A percentile compares a stretch with the other conserved stretches of the same genome.
Evolutionary conservation across 2,113 vertebrate genomes (phyloP).

Genomic region (Myocastor coypus): DNA sequence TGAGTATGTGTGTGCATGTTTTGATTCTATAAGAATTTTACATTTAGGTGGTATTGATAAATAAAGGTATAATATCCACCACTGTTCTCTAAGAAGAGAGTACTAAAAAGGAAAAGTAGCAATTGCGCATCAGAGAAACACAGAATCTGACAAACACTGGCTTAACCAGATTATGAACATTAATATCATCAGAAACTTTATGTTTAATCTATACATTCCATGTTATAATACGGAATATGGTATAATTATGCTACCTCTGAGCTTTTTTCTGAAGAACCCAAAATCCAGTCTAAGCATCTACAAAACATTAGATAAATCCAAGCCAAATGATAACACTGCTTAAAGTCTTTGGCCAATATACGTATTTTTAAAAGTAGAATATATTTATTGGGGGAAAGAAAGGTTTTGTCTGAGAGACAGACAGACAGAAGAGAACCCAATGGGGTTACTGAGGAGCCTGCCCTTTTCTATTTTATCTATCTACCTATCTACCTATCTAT

Average conservation of each 20-base stretch:
- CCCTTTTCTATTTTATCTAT: no score
- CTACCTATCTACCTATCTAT: no score
- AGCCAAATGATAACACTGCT: not conserved
- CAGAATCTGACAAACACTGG: not conserved
- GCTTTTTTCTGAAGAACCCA: not conserved
- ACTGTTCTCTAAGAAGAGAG: not conserved
- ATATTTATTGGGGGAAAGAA: no score
- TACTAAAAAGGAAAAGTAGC: not conserved
- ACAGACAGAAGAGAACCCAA: no score
- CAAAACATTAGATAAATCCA: not conserved
- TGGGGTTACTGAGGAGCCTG: no score
- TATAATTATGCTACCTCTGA: not conserved
- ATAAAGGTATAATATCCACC: not conserved
- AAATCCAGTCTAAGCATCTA: not conserved
- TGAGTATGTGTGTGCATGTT: not conserved
- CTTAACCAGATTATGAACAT: not conserved
- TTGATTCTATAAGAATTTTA: not conserved
- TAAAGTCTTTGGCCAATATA: not conserved
- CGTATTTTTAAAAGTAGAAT: not conserved
- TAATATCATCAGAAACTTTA: no score
- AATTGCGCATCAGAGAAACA: not conserved
- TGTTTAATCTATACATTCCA: not conserved
- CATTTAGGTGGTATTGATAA: not conserved
- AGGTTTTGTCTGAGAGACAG: no score
- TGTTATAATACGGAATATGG: not conserved